phyloP scores from a whole-genome alignment of 2,113 vertebrate genomes.

The Periophthalmus modestus region DNA sequence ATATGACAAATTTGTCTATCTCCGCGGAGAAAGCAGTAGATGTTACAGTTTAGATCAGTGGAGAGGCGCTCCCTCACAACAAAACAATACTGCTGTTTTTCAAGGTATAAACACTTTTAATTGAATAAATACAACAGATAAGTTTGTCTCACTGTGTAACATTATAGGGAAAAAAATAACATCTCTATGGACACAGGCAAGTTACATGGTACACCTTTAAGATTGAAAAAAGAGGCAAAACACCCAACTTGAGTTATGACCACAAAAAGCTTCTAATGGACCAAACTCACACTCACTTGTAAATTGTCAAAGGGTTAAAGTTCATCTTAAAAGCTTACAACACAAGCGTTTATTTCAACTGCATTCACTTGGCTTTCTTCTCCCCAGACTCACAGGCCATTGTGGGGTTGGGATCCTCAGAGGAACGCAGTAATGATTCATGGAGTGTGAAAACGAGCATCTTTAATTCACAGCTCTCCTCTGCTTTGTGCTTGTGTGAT shows the following conservation, averaged over 20 bases:
- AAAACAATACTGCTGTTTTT: no score
- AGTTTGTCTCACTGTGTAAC: no score
- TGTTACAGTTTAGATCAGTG: no score
- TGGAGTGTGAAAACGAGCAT: conserved; percentile 47
- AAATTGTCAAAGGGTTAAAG: not conserved
- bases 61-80: no score
- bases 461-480: conserved; percentile 35
- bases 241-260: not conserved
- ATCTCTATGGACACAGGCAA: no score
- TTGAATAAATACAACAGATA: no score
- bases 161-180: no score
- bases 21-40: no score
- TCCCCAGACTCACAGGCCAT: not conserved
- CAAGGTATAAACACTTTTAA: no score
- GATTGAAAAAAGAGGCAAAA: not conserved
- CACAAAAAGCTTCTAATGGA: not conserved
- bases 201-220: no score
- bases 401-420: not conserved
- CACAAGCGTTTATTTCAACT: not conserved
- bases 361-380: not conserved
- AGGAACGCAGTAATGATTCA: conserved; percentile 33
- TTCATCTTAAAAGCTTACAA: not conserved
- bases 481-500: conserved; percentile 27
- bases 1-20: no score
- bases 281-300: not conserved